Conservation (phyloP, 2,113 vertebrate genomes). For the Hypanus sabinus region DNA sequence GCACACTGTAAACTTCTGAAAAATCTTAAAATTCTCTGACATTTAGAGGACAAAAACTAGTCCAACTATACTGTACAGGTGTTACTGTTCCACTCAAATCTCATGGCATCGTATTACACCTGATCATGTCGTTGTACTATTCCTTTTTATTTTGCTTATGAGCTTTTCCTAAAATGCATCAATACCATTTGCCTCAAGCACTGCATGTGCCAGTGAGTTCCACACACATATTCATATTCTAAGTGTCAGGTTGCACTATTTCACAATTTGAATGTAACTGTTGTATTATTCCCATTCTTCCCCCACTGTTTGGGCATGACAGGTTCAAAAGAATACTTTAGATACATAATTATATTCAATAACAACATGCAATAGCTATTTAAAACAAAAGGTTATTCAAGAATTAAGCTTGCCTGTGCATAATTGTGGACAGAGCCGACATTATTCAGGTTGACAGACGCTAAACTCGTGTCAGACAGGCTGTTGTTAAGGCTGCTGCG, state of each 20-base stretch:
- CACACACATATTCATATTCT: background rate
- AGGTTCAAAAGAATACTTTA: background rate
- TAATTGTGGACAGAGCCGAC: conserved; percentile 83
- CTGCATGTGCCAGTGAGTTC: background rate
- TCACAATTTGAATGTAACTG: background rate
- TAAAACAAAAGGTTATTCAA: background rate
- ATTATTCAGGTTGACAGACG: conserved; percentile 84
- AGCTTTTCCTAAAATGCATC: background rate
- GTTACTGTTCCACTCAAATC: background rate
- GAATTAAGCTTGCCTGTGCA: conserved; percentile 64
- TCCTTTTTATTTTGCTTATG: background rate
- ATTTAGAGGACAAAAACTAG: background rate
- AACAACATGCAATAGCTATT: background rate
- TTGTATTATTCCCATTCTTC: background rate
- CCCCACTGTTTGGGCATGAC: background rate
- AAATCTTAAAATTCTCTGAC: background rate
- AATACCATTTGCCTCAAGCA: background rate
- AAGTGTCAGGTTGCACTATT: background rate
- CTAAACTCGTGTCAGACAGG: conserved; percentile 85
- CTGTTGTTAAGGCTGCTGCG: conserved; percentile 94
- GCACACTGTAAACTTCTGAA: background rate
- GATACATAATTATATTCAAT: background rate
- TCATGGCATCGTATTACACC: background rate
- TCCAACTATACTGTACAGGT: background rate
- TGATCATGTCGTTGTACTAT: background rate